Conservation (phyloP, 2,888 invertebrate species). For the Oxyteleia sp. region DNA sequence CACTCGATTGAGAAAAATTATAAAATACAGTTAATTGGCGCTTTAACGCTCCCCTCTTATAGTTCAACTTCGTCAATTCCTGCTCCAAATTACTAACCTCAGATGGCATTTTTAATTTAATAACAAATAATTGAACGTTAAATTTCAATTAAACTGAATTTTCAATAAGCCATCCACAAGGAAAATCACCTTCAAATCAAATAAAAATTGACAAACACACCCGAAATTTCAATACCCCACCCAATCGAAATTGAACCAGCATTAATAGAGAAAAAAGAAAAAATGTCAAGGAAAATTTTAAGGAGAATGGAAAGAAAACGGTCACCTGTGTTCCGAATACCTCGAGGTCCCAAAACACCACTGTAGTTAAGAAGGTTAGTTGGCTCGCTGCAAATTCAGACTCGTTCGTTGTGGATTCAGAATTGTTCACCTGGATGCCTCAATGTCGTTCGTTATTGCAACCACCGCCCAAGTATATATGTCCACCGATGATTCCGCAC, state of each 20-base stretch:
- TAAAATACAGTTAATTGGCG: not conserved
- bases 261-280: not conserved
- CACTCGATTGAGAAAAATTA: not conserved
- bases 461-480: not conserved
- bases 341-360: not conserved
- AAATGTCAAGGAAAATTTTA: not conserved
- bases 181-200: no score
- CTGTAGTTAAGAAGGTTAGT: no score
- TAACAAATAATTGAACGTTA: not conserved
- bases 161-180: not conserved
- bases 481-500: no score
- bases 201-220: no score
- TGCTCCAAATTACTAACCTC: not conserved
- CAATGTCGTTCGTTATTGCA: not conserved
- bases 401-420: no score
- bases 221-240: not conserved
- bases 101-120: not conserved
- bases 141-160: not conserved
- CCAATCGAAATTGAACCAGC: not conserved
- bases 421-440: no score
- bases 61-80: not conserved
- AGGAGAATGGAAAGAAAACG: not conserved
- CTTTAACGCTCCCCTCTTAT: not conserved
- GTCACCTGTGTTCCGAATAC: not conserved
- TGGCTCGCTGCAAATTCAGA: not conserved